Evolutionary conservation across 2,113 vertebrate species (phyloP).

Genomic region (Dendropsophus ebraccatus): DNA sequence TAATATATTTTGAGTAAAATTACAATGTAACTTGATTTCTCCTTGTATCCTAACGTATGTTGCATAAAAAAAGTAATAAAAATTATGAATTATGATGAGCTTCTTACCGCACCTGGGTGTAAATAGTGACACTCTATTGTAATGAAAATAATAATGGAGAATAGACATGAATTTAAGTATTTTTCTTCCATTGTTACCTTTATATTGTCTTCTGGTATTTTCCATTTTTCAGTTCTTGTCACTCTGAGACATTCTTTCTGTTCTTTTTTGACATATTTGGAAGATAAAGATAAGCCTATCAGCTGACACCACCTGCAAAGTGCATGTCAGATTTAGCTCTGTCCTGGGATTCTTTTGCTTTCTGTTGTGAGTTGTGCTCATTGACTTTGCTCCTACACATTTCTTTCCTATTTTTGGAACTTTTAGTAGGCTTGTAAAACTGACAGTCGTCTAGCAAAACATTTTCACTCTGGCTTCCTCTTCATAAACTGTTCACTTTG

Average conservation of each 20-base stretch:
- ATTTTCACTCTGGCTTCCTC: conserved; percentile 37
- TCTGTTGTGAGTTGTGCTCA: conserved; percentile 42
- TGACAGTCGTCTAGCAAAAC: conserved; percentile 50
- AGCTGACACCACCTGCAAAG: conserved; percentile 55
- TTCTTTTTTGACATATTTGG: conserved; percentile 55
- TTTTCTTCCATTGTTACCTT: conserved; percentile 15
- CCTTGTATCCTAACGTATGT: too few species aligned
- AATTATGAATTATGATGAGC: background rate
- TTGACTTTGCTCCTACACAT: conserved; percentile 45
- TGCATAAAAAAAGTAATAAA: background rate
- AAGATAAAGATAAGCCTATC: conserved; percentile 55
- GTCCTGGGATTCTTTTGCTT: conserved; percentile 54
- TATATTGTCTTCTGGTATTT: conserved; percentile 6
- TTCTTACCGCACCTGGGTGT: background rate
- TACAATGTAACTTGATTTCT: too few species aligned
- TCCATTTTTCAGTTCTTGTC: conserved; percentile 47
- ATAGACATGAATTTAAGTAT: background rate
- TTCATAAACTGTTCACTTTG: conserved; percentile 17
- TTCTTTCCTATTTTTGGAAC: conserved; percentile 49
- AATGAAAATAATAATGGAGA: background rate
- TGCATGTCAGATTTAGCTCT: conserved; percentile 54
- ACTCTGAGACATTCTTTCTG: conserved; percentile 31
- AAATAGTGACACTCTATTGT: background rate
- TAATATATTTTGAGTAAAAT: too few species aligned
- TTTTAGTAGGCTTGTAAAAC: conserved; percentile 49